phyloP scores from a whole-genome alignment of 2,888 invertebrate genomes.

The Erynnis tages region DNA sequence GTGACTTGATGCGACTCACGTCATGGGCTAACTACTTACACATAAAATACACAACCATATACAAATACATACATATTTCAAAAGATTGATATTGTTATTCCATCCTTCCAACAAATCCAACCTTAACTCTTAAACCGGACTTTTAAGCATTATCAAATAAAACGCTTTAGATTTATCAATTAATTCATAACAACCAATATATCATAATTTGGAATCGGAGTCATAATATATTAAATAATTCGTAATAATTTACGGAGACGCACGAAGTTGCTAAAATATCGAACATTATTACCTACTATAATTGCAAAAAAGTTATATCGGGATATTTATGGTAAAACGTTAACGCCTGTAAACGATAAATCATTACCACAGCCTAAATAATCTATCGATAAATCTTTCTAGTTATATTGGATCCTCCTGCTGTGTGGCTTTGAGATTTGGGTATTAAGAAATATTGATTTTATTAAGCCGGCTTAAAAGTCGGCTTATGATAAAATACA shows the following conservation, averaged over 20 bases:
- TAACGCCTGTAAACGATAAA: conserved; percentile 16
- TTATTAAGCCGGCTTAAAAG: too few relatives aligned
- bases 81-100: too few relatives aligned
- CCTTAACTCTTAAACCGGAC: background rate
- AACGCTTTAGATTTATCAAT: background rate
- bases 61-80: too few relatives aligned
- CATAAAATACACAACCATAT: too few relatives aligned
- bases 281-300: conserved; percentile 5
- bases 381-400: conserved; percentile 32
- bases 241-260: conserved; percentile 20
- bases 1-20: too few relatives aligned
- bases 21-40: too few relatives aligned
- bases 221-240: conserved; percentile 5
- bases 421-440: background rate
- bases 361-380: conserved; percentile 16
- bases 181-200: background rate
- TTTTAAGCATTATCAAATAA: background rate
- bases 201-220: conserved; percentile 1
- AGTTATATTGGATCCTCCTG: conserved; percentile 15
- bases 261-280: conserved; percentile 9
- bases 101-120: conserved; percentile 2
- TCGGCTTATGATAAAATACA: too few relatives aligned
- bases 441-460: background rate
- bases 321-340: conserved; percentile 16
- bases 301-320: conserved; percentile 14